These are phyloP conservation scores for Cricetomys ansorgei DNA, from an alignment of 2,113 vertebrate genomes.

Conservation along the genomic window DNA sequence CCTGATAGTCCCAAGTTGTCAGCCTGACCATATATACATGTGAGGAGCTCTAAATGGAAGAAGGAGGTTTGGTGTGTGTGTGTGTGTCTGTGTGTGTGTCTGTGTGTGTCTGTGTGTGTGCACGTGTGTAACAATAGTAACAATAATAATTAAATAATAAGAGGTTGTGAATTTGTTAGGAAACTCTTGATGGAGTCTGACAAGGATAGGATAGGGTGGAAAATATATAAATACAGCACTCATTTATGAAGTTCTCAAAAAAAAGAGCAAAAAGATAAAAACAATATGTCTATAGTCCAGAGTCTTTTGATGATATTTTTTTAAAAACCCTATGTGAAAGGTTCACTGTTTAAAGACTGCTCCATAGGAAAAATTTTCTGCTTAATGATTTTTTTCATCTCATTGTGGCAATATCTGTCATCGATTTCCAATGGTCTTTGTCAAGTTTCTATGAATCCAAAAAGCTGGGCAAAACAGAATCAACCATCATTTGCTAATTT, in stretches of 20 bases:
- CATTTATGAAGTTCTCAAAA: background rate
- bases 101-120: too few relatives aligned
- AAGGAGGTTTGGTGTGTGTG: background rate
- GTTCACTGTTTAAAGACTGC: background rate
- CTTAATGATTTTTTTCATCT: constrained; percentile 41
- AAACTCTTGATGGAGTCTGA: background rate
- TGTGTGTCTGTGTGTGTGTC: background rate
- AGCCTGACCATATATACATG: background rate
- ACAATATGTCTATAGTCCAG: background rate
- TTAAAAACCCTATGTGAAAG: background rate
- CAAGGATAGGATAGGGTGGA: background rate
- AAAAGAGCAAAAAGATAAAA: background rate
- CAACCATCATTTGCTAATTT: constrained; percentile 22
- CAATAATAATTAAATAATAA: background rate
- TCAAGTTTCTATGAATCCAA: constrained; percentile 40
- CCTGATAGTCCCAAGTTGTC: background rate
- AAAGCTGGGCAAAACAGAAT: constrained; percentile 4
- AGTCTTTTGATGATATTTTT: background rate
- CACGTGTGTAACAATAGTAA: background rate
- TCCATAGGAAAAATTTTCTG: background rate
- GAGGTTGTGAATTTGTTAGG: background rate
- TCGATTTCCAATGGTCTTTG: constrained; percentile 31
- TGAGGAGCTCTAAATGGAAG: background rate
- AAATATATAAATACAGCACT: background rate
- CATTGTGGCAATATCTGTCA: background rate